These are phyloP conservation scores for Sipha maydis DNA, from an alignment of 2,888 invertebrate species.

Conservation along the genomic window DNA sequence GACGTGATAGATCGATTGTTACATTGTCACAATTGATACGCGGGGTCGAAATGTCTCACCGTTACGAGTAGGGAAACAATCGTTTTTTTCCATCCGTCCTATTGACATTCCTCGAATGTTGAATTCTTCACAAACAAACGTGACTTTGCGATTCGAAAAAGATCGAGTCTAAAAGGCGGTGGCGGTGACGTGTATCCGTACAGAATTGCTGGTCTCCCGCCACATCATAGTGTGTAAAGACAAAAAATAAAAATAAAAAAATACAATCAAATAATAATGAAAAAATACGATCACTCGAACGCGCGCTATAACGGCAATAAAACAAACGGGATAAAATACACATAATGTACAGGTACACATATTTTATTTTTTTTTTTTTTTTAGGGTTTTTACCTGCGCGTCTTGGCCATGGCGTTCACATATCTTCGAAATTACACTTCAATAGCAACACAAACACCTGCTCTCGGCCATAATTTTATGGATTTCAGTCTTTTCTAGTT, in stretches of 20 bases:
- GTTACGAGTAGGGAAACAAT: not conserved
- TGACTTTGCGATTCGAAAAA: constrained; percentile 30
- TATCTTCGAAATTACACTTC: constrained; percentile 38
- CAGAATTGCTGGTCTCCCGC: not conserved
- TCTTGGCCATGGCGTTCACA: not conserved
- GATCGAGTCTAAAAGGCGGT: not conserved
- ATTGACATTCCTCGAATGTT: not conserved
- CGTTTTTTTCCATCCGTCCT: not conserved
- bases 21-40: no score
- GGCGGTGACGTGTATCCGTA: not conserved
- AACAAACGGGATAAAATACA: not conserved
- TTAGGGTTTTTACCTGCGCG: constrained; percentile 29
- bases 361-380: not conserved
- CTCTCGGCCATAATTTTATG: constrained; percentile 16
- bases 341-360: no score
- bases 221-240: no score
- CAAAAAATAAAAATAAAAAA: not conserved
- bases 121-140: constrained; percentile 17
- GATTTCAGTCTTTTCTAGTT: constrained; percentile 24
- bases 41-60: no score
- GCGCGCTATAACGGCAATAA: constrained; percentile 2
- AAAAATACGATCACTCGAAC: not conserved
- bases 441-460: constrained; percentile 13
- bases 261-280: not conserved
- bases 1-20: no score